phyloP scores from a whole-genome alignment of 1,140 invertebrate genomes.

The Drosophila parabipectinata region DNA sequence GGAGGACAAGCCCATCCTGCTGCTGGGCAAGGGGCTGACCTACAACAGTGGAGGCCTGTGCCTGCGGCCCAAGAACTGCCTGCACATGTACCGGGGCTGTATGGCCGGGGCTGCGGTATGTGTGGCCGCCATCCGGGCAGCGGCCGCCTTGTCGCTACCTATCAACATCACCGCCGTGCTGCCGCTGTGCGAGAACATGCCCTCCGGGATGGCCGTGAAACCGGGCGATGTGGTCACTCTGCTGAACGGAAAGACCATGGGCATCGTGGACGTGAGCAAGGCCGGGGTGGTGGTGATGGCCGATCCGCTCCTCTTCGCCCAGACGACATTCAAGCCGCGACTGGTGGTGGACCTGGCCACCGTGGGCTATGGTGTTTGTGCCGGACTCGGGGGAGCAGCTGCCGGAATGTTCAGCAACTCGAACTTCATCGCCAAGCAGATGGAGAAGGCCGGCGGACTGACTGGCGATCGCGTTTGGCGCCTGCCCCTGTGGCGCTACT shows the following conservation, averaged over 20 bases:
- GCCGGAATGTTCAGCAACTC: slow-evolving; percentile 92
- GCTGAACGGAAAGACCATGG: slow-evolving; percentile 94
- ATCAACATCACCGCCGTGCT: slow-evolving; percentile 67
- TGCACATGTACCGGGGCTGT: slow-evolving; percentile 95
- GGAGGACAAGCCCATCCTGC: slow-evolving; percentile 72
- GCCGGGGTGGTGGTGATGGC: slow-evolving; percentile 95
- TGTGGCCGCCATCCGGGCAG: slow-evolving; percentile 70
- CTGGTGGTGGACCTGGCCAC: slow-evolving; percentile 92
- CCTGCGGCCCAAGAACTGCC: slow-evolving; percentile 89
- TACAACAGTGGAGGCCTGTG: slow-evolving; percentile 90
- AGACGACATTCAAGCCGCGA: slow-evolving; percentile 86
- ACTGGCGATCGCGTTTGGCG: slow-evolving; percentile 96
- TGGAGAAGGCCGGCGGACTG: slow-evolving; percentile 87
- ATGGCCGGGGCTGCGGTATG: slow-evolving; percentile 86
- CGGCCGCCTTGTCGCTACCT: slow-evolving; percentile 70
- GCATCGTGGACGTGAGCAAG: slow-evolving; percentile 94
- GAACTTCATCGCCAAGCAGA: slow-evolving; percentile 86
- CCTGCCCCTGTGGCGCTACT: slow-evolving; percentile 94
- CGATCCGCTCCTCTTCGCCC: slow-evolving; percentile 94
- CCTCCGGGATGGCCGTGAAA: slow-evolving; percentile 92
- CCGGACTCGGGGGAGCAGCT: slow-evolving; percentile 89
- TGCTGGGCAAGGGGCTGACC: slow-evolving; percentile 74
- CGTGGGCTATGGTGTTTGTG: slow-evolving; percentile 84
- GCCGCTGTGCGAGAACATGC: slow-evolving; percentile 93
- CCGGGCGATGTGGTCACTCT: slow-evolving; percentile 94